These are phyloP conservation scores for Polydrusus cervinus DNA, from an alignment of 2,888 invertebrate genomes.

Conservation along the genomic window DNA sequence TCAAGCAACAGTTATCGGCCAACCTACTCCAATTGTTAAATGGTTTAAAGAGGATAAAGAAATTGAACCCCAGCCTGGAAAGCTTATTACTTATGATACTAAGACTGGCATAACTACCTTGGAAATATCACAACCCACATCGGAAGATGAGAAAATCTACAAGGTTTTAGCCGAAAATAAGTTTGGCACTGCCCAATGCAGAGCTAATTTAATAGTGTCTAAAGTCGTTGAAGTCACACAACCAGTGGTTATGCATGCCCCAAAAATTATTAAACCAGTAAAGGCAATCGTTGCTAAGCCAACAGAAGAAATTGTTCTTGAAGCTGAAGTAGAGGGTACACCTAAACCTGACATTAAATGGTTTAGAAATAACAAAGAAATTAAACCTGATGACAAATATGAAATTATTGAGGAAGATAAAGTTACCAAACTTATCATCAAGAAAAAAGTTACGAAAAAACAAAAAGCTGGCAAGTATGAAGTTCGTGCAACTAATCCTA, in stretches of 20 bases:
- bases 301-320: slow-evolving; percentile 80
- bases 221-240: slow-evolving; percentile 71
- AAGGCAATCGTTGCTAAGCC: slow-evolving; percentile 83
- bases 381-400: slow-evolving; percentile 78
- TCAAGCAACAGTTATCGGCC: slow-evolving; percentile 80
- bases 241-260: slow-evolving; percentile 77
- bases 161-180: slow-evolving; percentile 82
- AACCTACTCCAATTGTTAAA: slow-evolving; percentile 81
- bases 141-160: slow-evolving; percentile 81
- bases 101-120: slow-evolving; percentile 79
- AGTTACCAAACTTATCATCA: slow-evolving; percentile 78
- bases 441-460: slow-evolving; percentile 76
- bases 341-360: slow-evolving; percentile 86
- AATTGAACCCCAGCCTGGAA: slow-evolving; percentile 75
- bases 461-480: slow-evolving; percentile 92
- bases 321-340: slow-evolving; percentile 82
- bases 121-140: slow-evolving; percentile 77
- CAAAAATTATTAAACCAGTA: slow-evolving; percentile 85
- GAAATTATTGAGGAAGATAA: slow-evolving; percentile 76
- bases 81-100: slow-evolving; percentile 75
- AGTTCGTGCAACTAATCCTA: slow-evolving; percentile 85
- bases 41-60: slow-evolving; percentile 81
- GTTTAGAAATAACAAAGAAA: slow-evolving; percentile 87
- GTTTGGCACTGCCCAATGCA: slow-evolving; percentile 82
- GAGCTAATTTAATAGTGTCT: slow-evolving; percentile 81